Conservation (phyloP, 2,113 vertebrate genomes). For the Gnathonemus longibarbis region DNA sequence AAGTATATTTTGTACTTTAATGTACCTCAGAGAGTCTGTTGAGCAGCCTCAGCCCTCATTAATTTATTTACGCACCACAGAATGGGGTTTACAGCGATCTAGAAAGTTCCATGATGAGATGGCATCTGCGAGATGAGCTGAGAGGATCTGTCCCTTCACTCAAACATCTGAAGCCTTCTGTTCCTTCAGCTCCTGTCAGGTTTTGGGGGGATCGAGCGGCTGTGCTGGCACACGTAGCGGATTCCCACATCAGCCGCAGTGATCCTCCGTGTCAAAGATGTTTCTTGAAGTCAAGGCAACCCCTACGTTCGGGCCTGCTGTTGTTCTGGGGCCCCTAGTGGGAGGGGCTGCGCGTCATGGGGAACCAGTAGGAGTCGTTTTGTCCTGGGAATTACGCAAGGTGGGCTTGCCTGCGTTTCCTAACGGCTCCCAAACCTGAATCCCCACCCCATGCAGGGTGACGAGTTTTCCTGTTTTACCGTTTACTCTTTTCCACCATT, state of each 20-base stretch:
- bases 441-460: not conserved
- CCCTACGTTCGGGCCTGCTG: not conserved
- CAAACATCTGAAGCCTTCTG: not conserved
- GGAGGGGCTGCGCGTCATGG: not conserved
- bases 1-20: not conserved
- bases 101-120: not conserved
- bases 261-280: not conserved
- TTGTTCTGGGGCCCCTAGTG: not conserved
- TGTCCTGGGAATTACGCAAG: not conserved
- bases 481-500: too few species aligned
- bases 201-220: not conserved
- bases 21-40: not conserved
- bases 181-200: not conserved
- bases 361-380: not conserved
- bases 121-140: not conserved
- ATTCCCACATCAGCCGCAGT: not conserved
- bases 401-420: not conserved
- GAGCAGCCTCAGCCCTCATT: not conserved
- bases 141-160: not conserved
- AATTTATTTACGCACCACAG: not conserved
- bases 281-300: not conserved
- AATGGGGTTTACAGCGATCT: not conserved
- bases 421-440: not conserved
- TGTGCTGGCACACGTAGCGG: not conserved
- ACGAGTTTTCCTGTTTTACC: not conserved